These are phyloP conservation scores for Acanthisitta chloris DNA, from an alignment of 2,113 vertebrate genomes.

Conservation along the genomic window DNA sequence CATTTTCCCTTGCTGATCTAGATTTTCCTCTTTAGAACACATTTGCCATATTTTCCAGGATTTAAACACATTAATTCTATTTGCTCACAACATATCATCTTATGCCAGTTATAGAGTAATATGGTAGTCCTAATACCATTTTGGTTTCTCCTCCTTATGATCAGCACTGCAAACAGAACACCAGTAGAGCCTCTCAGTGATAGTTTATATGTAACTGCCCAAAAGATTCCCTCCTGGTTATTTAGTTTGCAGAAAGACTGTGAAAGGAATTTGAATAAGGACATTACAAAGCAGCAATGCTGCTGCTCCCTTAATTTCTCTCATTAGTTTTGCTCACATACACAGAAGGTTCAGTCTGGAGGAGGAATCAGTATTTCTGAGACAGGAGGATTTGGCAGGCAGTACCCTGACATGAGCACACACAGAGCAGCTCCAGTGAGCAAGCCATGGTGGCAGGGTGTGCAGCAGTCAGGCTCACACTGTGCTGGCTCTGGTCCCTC, in stretches of 20 bases:
- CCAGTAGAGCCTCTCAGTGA: neutral
- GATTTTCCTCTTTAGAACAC: neutral
- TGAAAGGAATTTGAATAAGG: neutral
- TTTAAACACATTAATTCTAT: neutral
- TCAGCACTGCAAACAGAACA: neutral
- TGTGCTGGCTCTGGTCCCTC: too few species aligned
- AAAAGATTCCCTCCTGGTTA: neutral
- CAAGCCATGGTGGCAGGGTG: too few species aligned
- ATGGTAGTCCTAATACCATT: neutral
- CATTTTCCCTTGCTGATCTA: neutral
- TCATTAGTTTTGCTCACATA: neutral
- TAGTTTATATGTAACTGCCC: neutral
- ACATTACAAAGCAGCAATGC: neutral
- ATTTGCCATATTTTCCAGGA: neutral
- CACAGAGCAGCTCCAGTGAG: neutral
- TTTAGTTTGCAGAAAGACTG: neutral
- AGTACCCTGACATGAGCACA: neutral
- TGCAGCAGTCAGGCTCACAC: too few species aligned
- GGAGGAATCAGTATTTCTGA: neutral
- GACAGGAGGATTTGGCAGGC: neutral
- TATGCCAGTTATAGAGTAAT: neutral
- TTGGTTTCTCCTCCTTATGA: neutral
- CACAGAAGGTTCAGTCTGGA: neutral
- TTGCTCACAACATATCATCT: neutral
- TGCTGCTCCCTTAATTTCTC: neutral